These are phyloP conservation scores for Schrankia costaestrigalis DNA, from an alignment of 2,888 invertebrate species.

Conservation along the genomic window DNA sequence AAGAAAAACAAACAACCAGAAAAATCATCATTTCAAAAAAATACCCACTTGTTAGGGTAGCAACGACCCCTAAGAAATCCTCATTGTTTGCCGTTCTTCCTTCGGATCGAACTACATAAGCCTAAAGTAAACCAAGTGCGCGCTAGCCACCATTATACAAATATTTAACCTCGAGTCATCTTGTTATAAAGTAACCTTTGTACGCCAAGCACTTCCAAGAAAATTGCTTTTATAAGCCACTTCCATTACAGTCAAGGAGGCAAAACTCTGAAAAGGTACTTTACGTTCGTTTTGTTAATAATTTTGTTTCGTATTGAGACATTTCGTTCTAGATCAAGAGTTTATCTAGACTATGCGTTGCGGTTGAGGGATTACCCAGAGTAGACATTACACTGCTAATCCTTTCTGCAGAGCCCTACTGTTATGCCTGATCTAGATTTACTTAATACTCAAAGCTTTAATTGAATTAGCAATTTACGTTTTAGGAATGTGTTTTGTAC, in stretches of 20 bases:
- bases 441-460: no score
- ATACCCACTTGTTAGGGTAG: constrained; percentile 12
- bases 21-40: no score
- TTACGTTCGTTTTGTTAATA: constrained; percentile 10
- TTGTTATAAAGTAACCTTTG: constrained; percentile 44
- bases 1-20: no score
- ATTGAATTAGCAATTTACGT: no score
- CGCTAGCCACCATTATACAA: constrained; percentile 34
- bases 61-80: constrained; percentile 25
- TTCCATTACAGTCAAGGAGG: constrained; percentile 25
- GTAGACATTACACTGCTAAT: no score
- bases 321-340: background rate
- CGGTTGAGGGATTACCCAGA: no score
- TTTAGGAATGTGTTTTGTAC: no score
- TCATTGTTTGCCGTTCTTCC: constrained; percentile 33
- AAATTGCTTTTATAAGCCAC: constrained; percentile 29
- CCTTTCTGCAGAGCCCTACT: no score
- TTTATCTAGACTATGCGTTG: no score
- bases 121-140: constrained; percentile 27
- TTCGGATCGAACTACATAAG: constrained; percentile 31
- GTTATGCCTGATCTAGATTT: no score
- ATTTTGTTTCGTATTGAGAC: background rate
- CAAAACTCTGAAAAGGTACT: constrained; percentile 20
- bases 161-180: constrained; percentile 50
- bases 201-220: constrained; percentile 18